phyloP scores from a whole-genome alignment of 2,888 invertebrate species.

The Phalera bucephala region DNA sequence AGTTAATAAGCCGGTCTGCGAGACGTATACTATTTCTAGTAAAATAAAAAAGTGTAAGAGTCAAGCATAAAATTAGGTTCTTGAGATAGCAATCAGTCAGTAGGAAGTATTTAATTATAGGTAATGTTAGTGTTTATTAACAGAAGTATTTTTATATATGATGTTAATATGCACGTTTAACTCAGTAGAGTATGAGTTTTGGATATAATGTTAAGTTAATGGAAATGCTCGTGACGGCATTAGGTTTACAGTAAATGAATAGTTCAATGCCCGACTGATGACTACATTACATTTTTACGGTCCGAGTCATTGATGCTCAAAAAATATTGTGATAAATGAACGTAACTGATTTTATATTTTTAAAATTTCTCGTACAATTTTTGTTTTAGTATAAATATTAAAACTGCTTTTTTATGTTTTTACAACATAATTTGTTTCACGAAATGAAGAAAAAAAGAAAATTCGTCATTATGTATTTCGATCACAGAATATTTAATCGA shows the following conservation, averaged over 20 bases:
- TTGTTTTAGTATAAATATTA: too few species aligned
- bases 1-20: not conserved
- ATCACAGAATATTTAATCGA: not conserved
- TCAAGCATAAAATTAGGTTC: not conserved
- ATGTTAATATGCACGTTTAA: too few species aligned
- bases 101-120: too few species aligned
- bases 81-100: not conserved
- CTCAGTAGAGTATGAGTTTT: too few species aligned
- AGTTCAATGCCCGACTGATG: slow-evolving; percentile 1
- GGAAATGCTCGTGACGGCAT: too few species aligned
- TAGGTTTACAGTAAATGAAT: too few species aligned
- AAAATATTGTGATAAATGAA: not conserved
- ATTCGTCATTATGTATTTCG: not conserved
- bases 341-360: too few species aligned
- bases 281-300: not conserved
- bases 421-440: not conserved
- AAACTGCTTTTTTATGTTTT: not conserved
- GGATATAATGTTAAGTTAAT: too few species aligned
- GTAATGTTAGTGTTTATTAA: too few species aligned
- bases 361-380: too few species aligned
- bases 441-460: not conserved
- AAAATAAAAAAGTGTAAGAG: not conserved
- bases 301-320: not conserved
- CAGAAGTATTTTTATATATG: too few species aligned
- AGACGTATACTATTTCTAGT: not conserved